Percentiles rank a stretch among this genome's conserved stretches.
phyloP scores from a whole-genome alignment of 1,140 invertebrate genomes.

The Lutraria rhynchaena region DNA sequence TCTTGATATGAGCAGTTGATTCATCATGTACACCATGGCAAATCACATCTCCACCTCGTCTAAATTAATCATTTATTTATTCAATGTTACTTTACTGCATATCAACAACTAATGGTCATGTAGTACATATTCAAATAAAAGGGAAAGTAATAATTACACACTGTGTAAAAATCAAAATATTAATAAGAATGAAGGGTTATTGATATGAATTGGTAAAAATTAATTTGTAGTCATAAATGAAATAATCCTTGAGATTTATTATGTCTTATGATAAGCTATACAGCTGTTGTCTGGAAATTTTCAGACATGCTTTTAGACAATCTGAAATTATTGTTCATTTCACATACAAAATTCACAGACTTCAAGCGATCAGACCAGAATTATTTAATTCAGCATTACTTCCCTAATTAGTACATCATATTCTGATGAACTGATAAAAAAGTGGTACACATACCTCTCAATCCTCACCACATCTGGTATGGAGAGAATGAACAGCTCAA shows the following conservation, averaged over 20 bases:
- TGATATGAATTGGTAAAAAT: too few relatives aligned
- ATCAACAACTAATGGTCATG: too few relatives aligned
- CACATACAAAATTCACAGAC: background rate
- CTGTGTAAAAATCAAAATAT: too few relatives aligned
- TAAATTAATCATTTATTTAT: too few relatives aligned
- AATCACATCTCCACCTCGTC: conserved; percentile 45
- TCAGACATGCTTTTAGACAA: background rate
- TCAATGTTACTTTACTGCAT: too few relatives aligned
- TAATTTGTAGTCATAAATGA: too few relatives aligned
- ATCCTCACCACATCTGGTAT: conserved; percentile 65
- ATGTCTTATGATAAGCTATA: background rate
- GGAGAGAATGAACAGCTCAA: conserved; percentile 58
- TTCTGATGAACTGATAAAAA: too few relatives aligned
- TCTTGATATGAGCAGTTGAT: conserved; percentile 63
- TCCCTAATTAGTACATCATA: background rate
- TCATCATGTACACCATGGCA: conserved; percentile 63
- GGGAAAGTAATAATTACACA: too few relatives aligned
- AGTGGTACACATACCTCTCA: conserved; percentile 54
- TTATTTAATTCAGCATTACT: background rate
- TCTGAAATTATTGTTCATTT: background rate
- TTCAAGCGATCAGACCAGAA: background rate
- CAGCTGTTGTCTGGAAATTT: background rate
- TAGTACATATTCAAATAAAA: too few relatives aligned
- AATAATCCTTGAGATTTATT: too few relatives aligned
- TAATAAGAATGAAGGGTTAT: too few relatives aligned